phyloP scores from a whole-genome alignment of 2,888 invertebrate species.

The Lepetodrilus schrolli region DNA sequence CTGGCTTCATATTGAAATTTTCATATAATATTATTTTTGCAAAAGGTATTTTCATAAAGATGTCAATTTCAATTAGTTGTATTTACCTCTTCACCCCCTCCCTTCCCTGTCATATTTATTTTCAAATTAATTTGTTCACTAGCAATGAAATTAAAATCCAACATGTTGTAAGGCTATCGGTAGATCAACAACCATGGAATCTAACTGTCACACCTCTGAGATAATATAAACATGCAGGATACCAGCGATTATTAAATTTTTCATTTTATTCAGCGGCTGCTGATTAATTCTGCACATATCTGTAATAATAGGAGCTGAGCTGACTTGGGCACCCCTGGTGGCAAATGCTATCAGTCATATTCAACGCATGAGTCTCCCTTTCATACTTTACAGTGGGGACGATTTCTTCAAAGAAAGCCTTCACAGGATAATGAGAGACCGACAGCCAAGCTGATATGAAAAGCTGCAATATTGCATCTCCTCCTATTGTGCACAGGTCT shows the following conservation, averaged over 20 bases:
- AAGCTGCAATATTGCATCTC: slow-evolving; percentile 6
- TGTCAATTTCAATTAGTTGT: no score
- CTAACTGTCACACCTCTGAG: no score
- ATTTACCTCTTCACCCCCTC: no score
- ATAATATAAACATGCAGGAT: no score
- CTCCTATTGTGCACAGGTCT: not conserved
- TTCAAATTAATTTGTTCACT: no score
- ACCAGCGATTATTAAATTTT: not conserved
- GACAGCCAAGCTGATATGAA: slow-evolving; percentile 2
- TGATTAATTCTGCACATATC: not conserved
- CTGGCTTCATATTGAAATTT: no score
- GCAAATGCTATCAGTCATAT: not conserved
- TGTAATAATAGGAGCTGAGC: not conserved
- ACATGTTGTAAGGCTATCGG: no score
- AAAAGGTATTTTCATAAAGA: no score
- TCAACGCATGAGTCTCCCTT: not conserved
- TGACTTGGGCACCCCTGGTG: not conserved
- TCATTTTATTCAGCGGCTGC: not conserved
- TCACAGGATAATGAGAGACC: not conserved
- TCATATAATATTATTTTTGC: no score
- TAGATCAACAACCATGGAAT: no score
- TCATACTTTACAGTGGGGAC: not conserved
- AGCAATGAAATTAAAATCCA: no score
- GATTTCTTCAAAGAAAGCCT: not conserved
- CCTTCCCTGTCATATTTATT: no score